Evolutionary conservation across 2,888 invertebrate genomes (phyloP).

Genomic region (Odontomyia ornata): DNA sequence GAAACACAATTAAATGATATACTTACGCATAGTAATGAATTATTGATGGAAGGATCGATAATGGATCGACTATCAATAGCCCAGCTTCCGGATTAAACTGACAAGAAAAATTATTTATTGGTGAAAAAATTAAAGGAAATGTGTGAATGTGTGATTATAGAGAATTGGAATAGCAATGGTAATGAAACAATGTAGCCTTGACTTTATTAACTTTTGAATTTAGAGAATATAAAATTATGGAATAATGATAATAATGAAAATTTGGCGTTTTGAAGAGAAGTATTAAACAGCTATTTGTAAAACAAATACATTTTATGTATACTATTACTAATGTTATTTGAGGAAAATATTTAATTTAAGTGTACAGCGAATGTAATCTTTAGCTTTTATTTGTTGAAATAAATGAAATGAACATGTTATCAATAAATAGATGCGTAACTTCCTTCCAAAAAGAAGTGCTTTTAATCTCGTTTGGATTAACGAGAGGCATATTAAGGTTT

Average conservation of each 20-base stretch:
- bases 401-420: conserved; percentile 38
- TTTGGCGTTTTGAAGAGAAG: conserved; percentile 32
- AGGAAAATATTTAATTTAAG: conserved; percentile 25
- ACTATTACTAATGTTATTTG: conserved; percentile 35
- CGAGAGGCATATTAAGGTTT: too few relatives aligned
- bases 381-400: conserved; percentile 44
- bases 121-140: background rate
- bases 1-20: conserved; percentile 62
- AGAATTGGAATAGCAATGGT: conserved; percentile 5
- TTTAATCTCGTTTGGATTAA: too few relatives aligned
- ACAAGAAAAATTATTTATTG: conserved; percentile 27
- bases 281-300: conserved; percentile 39
- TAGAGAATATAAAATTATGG: conserved; percentile 28
- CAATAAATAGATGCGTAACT: background rate
- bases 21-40: conserved; percentile 60
- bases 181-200: conserved; percentile 41
- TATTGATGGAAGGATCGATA: conserved; percentile 61
- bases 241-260: background rate
- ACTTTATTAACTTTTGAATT: conserved; percentile 34
- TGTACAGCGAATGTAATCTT: conserved; percentile 39
- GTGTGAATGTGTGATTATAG: conserved; percentile 33
- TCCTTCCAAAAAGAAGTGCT: too few relatives aligned
- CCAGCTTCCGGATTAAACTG: conserved; percentile 53
- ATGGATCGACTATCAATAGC: conserved; percentile 62
- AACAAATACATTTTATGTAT: conserved; percentile 32